A percentile compares a stretch with the other conserved stretches of the same genome.
phyloP scores from a whole-genome alignment of 2,888 invertebrate species.

The Cyrtodaria siliqua region DNA sequence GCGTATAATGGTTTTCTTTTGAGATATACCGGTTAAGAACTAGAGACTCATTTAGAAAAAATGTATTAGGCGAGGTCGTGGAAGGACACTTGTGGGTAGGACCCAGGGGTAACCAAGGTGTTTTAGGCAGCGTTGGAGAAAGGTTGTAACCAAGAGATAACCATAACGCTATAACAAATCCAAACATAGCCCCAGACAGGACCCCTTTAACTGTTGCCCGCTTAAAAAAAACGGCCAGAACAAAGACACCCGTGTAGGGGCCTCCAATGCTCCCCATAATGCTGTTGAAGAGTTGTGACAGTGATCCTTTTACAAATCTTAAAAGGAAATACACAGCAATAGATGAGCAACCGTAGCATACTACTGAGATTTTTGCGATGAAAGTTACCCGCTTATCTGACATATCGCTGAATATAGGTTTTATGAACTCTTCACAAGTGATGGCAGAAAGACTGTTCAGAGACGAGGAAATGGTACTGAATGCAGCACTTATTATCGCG shows the following conservation, averaged over 20 bases:
- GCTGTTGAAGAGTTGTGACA: conserved; percentile 24
- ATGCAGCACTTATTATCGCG: conserved; percentile 9
- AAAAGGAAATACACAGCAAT: conserved; percentile 22
- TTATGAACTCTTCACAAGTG: conserved; percentile 12
- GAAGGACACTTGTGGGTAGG: conserved; percentile 13
- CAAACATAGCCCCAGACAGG: not conserved
- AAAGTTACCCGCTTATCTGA: conserved; percentile 1
- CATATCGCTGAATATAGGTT: conserved; percentile 1
- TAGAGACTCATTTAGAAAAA: too few species aligned
- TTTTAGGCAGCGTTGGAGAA: not conserved
- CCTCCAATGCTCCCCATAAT: conserved; percentile 21
- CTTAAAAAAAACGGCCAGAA: conserved; percentile 19
- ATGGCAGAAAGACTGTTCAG: conserved; percentile 24
- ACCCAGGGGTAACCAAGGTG: conserved; percentile 18
- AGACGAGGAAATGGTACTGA: conserved; percentile 31
- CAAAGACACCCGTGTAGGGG: conserved; percentile 22
- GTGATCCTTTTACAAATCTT: conserved; percentile 26
- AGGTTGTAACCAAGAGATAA: conserved; percentile 19
- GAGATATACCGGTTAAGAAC: too few species aligned
- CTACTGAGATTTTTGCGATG: conserved; percentile 27
- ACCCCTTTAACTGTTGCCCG: not conserved
- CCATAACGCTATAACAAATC: conserved; percentile 8
- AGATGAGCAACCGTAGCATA: conserved; percentile 22
- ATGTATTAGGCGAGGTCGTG: too few species aligned
- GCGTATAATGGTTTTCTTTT: too few species aligned